Base-by-base conservation (phyloP, 2,888 invertebrate species). In the Orthosia gracilis region DNA sequence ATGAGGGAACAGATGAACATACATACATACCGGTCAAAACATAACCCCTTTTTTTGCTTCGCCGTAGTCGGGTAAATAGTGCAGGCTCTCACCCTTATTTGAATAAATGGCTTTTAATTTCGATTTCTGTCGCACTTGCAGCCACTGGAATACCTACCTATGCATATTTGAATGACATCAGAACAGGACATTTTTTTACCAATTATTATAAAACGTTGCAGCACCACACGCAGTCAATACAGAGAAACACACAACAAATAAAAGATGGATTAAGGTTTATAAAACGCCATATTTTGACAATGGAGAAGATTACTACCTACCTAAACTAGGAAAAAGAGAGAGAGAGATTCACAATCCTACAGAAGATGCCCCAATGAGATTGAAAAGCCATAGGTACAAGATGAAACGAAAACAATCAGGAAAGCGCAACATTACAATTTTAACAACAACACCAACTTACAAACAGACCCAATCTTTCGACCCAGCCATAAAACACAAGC, bases 231-330 rank as follows among this genome's bases (percentile, higher is more conserved):
- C 63, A 72, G 58, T 63, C 63, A 52, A 73, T 40, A 73, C 79
- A 54, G 47, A 72, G 18, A 18, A 23, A 31, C n/a, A 50, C 12
- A 66, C 58, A 82, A 52, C 55, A 79, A 74, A 74, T 57, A 79
- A 69, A 55, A 77, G 50, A 31, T 31, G 31, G 63, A 55, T 31
- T 52, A 65, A 50, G 31, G 62, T 63, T 58, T 62, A 73, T 83
- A 83, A 76, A 82, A 76, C 65, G 12, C 68, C 67, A 69, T 80
- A 83, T 82, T 82, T 80, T 80, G 84, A 78, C 81, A 81, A 81
- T 79, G 79, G 69, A 83, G 63, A 31, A 4, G 26, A 31, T 3
- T 31, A 31, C 4, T 31, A 31, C 26, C 26, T 31, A 31, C 26
- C 26, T 31, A 31, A 31, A 31, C 3, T 4, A 4, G 4, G 4